Conservation (phyloP, 2,113 vertebrate genomes). For the Isurus oxyrinchus region DNA sequence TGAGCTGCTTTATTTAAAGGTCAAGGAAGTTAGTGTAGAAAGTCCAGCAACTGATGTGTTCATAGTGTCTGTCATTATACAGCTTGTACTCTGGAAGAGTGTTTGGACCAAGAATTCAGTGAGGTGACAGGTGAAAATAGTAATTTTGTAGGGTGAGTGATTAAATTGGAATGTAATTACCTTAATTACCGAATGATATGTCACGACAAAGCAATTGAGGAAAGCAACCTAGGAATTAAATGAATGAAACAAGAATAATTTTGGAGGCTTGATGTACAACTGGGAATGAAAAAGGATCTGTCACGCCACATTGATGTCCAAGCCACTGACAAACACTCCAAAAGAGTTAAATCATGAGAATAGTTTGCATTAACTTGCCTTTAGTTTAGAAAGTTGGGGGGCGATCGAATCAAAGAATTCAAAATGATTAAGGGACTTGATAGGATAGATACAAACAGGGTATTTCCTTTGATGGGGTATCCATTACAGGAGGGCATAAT, state of each 20-base stretch:
- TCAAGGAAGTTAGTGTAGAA: not conserved
- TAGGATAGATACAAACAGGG: not conserved
- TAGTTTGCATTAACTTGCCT: not conserved
- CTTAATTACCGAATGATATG: slow-evolving; percentile 7
- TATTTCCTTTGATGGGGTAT: not conserved
- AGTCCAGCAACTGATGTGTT: not conserved
- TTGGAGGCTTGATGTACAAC: not conserved
- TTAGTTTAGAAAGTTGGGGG: not conserved
- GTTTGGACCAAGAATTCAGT: not conserved
- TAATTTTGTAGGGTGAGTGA: not conserved
- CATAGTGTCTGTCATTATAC: too few species aligned
- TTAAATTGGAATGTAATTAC: not conserved
- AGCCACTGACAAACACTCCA: too few species aligned
- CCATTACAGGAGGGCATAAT: not conserved
- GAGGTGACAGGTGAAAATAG: slow-evolving; percentile 13
- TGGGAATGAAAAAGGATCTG: not conserved
- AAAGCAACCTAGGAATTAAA: slow-evolving; percentile 8
- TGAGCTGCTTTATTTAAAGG: not conserved
- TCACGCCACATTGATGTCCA: not conserved
- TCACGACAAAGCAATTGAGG: not conserved
- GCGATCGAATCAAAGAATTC: not conserved
- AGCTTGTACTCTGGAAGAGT: not conserved
- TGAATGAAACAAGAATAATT: not conserved
- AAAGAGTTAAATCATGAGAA: not conserved
- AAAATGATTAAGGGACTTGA: too few species aligned